Conservation (phyloP, 2,888 invertebrate species). For the Eilema sororculum region DNA sequence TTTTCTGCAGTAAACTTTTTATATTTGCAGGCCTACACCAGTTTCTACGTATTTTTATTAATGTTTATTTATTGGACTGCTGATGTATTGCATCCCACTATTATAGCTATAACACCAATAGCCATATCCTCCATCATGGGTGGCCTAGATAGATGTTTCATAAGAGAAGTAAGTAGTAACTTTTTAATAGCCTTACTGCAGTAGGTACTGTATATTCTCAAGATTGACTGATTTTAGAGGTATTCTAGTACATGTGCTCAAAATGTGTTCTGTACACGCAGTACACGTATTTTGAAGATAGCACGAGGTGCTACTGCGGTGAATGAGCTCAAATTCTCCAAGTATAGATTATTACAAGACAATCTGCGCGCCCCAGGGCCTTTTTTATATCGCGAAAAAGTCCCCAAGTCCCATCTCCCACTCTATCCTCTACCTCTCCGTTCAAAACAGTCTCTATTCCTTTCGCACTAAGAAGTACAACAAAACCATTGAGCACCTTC, state of each 20-base stretch:
- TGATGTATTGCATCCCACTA: conserved; percentile 67
- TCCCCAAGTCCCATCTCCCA: too few relatives aligned
- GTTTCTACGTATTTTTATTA: conserved; percentile 70
- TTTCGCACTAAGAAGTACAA: too few relatives aligned
- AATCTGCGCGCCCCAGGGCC: too few relatives aligned
- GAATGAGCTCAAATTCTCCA: too few relatives aligned
- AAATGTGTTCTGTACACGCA: too few relatives aligned
- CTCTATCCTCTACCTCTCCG: too few relatives aligned
- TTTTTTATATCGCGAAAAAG: too few relatives aligned
- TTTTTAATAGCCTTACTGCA: background rate
- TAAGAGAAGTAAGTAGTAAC: conserved; percentile 56
- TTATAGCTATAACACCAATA: conserved; percentile 64
- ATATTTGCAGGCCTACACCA: conserved; percentile 55
- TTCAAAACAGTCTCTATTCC: too few relatives aligned
- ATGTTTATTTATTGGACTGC: conserved; percentile 63
- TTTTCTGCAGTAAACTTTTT: background rate
- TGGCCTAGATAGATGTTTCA: conserved; percentile 45
- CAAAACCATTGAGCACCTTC: too few relatives aligned
- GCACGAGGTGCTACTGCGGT: too few relatives aligned
- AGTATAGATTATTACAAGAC: too few relatives aligned
- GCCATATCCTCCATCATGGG: conserved; percentile 60
- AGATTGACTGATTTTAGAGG: background rate
- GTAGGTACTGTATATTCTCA: background rate
- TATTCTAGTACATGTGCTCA: background rate
- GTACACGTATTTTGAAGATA: too few relatives aligned